These are phyloP conservation scores for Ormia ochracea DNA, from an alignment of 2,888 invertebrate species.

Conservation along the genomic window DNA sequence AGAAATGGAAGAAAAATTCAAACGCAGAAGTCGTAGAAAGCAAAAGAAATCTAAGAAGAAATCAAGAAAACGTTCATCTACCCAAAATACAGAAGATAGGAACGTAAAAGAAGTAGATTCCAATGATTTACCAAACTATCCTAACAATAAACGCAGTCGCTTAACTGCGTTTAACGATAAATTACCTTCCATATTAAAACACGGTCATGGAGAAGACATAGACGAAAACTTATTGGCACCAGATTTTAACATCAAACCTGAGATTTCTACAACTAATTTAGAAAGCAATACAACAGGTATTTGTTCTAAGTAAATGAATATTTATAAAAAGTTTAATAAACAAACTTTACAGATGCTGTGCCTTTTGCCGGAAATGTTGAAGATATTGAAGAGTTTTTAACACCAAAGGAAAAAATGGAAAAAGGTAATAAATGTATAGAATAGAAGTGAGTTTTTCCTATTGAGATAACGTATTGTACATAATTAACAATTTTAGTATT, in stretches of 20 bases:
- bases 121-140: neutral
- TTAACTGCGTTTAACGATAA: neutral
- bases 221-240: neutral
- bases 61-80: conserved; percentile 54
- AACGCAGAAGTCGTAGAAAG: conserved; percentile 41
- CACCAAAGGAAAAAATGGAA: conserved; percentile 50
- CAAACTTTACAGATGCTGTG: neutral
- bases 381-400: conserved; percentile 27
- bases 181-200: neutral
- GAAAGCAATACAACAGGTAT: neutral
- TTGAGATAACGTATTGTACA: too few species aligned
- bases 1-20: neutral
- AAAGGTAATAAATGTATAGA: conserved; percentile 44
- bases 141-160: conserved; percentile 17
- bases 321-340: neutral
- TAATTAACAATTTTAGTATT: too few species aligned
- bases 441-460: too few species aligned
- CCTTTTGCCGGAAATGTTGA: neutral
- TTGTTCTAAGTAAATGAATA: neutral
- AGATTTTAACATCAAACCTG: neutral
- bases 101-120: neutral
- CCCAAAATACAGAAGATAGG: conserved; percentile 3
- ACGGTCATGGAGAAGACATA: neutral
- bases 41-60: conserved; percentile 64
- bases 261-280: neutral